Conservation (phyloP, 2,888 invertebrate genomes). For the Subacronicta megacephala region DNA sequence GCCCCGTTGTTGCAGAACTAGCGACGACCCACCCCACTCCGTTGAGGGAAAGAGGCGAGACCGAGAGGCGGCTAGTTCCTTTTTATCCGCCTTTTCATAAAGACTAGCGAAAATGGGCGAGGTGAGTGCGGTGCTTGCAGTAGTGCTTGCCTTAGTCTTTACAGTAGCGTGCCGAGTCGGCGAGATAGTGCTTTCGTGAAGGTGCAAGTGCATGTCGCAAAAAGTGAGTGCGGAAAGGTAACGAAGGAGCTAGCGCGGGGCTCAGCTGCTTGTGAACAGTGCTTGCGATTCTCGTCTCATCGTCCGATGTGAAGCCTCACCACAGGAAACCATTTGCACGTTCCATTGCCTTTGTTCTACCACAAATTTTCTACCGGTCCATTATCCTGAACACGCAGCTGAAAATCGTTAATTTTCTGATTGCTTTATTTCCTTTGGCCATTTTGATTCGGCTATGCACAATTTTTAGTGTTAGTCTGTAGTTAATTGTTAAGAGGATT, state of each 20-base stretch:
- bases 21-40: constrained; percentile 85
- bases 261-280: constrained; percentile 68
- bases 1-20: constrained; percentile 89
- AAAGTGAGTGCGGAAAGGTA: constrained; percentile 78
- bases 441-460: constrained; percentile 24
- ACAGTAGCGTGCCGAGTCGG: constrained; percentile 70
- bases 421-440: constrained; percentile 44
- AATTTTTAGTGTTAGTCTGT: constrained; percentile 25
- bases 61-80: constrained; percentile 86
- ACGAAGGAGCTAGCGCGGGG: constrained; percentile 53
- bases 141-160: constrained; percentile 84
- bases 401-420: constrained; percentile 32
- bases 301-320: constrained; percentile 59
- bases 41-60: constrained; percentile 86
- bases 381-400: constrained; percentile 58
- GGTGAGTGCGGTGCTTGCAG: constrained; percentile 88
- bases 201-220: constrained; percentile 83
- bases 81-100: constrained; percentile 86
- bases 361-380: constrained; percentile 47
- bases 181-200: constrained; percentile 81
- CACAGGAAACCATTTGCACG: constrained; percentile 69
- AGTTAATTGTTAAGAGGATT: constrained; percentile 19
- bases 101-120: constrained; percentile 89
- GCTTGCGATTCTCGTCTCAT: constrained; percentile 67
- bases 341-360: constrained; percentile 72